Evolutionary conservation across 2,113 vertebrate genomes (phyloP), one percentile per base, ranked within the genome.

Genomic region (Tachycineta bicolor): DNA sequence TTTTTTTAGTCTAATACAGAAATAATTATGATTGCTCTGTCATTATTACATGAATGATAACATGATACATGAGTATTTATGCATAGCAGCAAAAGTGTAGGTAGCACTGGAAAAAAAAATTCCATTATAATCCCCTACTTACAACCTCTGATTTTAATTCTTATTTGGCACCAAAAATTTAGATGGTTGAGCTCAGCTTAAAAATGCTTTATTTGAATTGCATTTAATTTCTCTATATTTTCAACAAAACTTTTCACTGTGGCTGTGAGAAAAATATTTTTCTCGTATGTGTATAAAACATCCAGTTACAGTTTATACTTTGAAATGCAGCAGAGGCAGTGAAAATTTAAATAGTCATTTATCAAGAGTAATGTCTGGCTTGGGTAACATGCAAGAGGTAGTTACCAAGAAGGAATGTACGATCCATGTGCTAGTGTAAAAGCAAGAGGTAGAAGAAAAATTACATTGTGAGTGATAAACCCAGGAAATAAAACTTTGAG

Each of bases 271-370:
- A 94, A 95, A 96, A 58, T 55, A 68, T 62, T 82, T 90, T 26
- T 93, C 56, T 37, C 76, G 11, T 39, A 50, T 16, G 19, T 87
- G 39, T 74, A 67, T 93, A 91, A 95, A 90, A 71, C 76, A 90
- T 86, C 31, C 20, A 91, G 73, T 92, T 91, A 90, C 44, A 81
- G 86, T 83, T 95, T 70, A 81, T 59, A 83, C 26, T 83, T 80
- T 75, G 75, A 89, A 94, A 89, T 0, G 0, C 3, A 10, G 52
- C 82, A 81, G 62, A 93, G 69, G 80, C 37, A 68, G 69, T 95
- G 93, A 85, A 87, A 93, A 88, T 91, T 83, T 88, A 92, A 96
- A 87, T 64, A 81, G 73, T 75, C 52, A 41, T 94, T 95, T 90
- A 79, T 93, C 76, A 96, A 64, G 52, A 84, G 37, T 87, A 96